These are phyloP conservation scores for Chymomyza fuscimana DNA, from an alignment of 2,888 invertebrate species.

Conservation along the genomic window DNA sequence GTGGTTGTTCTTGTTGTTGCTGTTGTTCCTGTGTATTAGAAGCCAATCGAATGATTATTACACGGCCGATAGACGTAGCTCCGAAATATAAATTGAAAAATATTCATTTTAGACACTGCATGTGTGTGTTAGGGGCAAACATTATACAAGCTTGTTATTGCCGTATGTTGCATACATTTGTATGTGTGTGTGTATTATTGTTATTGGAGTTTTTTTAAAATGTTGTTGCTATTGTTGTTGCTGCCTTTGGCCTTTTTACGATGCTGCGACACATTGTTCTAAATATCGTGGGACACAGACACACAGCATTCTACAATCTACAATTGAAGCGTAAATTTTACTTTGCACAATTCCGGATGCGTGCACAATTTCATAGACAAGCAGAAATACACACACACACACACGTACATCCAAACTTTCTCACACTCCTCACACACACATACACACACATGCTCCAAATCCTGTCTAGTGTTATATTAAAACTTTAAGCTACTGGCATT, in stretches of 20 bases:
- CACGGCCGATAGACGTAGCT: background rate
- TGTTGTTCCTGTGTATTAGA: slow-evolving; percentile 31
- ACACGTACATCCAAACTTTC: background rate
- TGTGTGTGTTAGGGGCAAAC: slow-evolving; percentile 3
- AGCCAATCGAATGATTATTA: slow-evolving; percentile 36
- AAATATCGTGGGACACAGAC: slow-evolving; percentile 54
- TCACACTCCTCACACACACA: background rate
- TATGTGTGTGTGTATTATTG: background rate
- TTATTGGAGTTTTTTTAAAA: background rate
- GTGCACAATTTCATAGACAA: slow-evolving; percentile 59
- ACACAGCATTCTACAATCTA: slow-evolving; percentile 46
- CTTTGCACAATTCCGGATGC: slow-evolving; percentile 58
- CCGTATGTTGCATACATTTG: background rate
- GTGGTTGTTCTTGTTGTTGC: background rate
- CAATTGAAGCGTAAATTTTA: slow-evolving; percentile 73
- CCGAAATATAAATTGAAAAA: slow-evolving; percentile 26
- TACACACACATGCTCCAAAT: background rate
- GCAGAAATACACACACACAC: slow-evolving; percentile 14
- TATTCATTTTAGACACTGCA: slow-evolving; percentile 15
- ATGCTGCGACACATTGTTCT: slow-evolving; percentile 58
- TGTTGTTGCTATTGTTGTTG: slow-evolving; percentile 22
- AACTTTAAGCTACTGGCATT: background rate
- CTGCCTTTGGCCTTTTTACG: slow-evolving; percentile 36
- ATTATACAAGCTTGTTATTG: slow-evolving; percentile 23
- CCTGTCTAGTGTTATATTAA: slow-evolving; percentile 1